A percentile compares a stretch with the other conserved stretches of the same genome.
phyloP scores from a whole-genome alignment of 2,113 vertebrate genomes.

The Mohoua ochrocephala region DNA sequence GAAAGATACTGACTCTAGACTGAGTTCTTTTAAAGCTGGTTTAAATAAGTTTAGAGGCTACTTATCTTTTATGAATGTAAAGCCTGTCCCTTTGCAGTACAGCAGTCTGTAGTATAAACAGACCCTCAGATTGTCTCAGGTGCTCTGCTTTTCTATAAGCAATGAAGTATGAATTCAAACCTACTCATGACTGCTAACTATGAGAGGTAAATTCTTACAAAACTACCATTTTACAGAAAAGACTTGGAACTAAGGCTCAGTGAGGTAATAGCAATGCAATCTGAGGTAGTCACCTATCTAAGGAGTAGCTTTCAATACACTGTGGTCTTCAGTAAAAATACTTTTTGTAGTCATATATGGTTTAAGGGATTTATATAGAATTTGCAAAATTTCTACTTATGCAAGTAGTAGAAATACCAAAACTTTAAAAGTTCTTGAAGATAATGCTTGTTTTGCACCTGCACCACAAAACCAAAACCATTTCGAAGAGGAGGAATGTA shows the following conservation, averaged over 20 bases:
- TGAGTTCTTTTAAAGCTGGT: background rate
- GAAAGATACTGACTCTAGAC: background rate
- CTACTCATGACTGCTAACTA: background rate
- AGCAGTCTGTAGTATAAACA: background rate
- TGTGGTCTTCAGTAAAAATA: background rate
- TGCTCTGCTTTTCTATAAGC: background rate
- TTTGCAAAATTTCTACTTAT: background rate
- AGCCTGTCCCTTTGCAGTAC: background rate
- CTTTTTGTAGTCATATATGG: background rate
- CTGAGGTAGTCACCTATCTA: background rate
- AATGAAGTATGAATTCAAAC: background rate
- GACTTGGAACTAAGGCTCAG: background rate
- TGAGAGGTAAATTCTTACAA: background rate
- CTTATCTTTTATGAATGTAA: background rate
- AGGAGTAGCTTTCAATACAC: background rate
- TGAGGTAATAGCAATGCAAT: background rate
- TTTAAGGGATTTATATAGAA: background rate
- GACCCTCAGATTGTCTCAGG: background rate
- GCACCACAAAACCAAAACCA: background rate
- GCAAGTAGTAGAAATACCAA: background rate
- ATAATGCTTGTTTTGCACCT: background rate
- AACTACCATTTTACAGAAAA: background rate
- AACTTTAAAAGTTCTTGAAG: background rate
- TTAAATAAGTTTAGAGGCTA: background rate
- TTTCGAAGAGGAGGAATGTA: background rate